Evolutionary conservation across 2,888 invertebrate species (phyloP).

Genomic region (Ligdia adustata): DNA sequence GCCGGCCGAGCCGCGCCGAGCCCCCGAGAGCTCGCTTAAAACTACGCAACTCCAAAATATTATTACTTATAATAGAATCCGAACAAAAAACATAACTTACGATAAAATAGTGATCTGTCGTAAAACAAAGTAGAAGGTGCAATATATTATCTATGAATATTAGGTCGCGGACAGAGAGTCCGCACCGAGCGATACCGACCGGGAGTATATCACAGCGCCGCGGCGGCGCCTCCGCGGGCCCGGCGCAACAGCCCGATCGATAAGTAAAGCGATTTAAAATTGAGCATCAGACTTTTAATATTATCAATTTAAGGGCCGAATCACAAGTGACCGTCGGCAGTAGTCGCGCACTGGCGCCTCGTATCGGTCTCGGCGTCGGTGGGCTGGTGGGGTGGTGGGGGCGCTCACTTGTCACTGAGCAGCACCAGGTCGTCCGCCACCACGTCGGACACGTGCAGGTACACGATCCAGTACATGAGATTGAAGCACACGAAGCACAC

Average conservation of each 20-base stretch:
- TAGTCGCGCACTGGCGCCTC: too few relatives aligned
- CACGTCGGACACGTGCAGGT: conserved; percentile 96
- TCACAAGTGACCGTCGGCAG: conserved; percentile 21
- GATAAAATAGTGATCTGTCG: conserved; percentile 9
- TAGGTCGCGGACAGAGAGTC: conserved; percentile 1
- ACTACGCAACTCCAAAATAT: conserved; percentile 21
- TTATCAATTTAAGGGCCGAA: conserved; percentile 29
- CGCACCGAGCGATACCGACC: conserved; percentile 19
- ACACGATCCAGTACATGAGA: conserved; percentile 98
- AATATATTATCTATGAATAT: conserved; percentile 3
- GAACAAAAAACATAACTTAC: conserved; percentile 13
- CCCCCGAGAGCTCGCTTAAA: conserved; percentile 9
- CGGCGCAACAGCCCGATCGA: conserved; percentile 26
- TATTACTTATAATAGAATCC: conserved; percentile 1
- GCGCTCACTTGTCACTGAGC: conserved; percentile 77
- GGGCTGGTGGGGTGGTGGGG: background rate
- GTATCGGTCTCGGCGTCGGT: background rate
- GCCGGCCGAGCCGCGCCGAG: background rate
- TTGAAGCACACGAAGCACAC: conserved; percentile 99
- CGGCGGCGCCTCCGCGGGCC: conserved; percentile 15
- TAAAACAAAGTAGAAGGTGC: conserved; percentile 15
- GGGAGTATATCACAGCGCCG: conserved; percentile 15
- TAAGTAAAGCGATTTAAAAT: conserved; percentile 39
- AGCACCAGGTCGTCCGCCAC: conserved; percentile 94
- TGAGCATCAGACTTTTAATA: conserved; percentile 52